These are phyloP conservation scores for Hartigia nigra DNA, from an alignment of 2,888 invertebrate genomes.

Conservation along the genomic window DNA sequence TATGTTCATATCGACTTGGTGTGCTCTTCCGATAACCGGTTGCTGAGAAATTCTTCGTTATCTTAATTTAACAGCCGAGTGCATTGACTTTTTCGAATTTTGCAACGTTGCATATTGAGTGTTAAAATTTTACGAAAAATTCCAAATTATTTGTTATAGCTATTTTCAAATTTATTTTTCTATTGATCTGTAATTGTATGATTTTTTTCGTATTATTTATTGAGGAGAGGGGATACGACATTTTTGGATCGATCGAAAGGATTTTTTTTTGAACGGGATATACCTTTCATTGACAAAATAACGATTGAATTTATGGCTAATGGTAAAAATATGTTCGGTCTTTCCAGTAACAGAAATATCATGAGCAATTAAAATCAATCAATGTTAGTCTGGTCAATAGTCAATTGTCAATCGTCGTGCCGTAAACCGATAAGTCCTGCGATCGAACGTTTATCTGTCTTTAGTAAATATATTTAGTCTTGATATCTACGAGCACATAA, in stretches of 20 bases:
- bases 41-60: background rate
- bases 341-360: background rate
- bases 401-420: conserved; percentile 20
- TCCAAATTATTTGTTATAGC: no score
- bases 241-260: no score
- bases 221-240: no score
- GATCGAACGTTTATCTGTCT: conserved; percentile 14
- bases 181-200: no score
- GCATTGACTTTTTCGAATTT: background rate
- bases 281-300: no score
- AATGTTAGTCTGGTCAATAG: conserved; percentile 36
- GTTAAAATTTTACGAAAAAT: background rate
- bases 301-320: no score
- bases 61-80: background rate
- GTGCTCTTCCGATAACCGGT: background rate
- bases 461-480: conserved; percentile 18
- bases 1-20: background rate
- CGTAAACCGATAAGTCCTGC: conserved; percentile 19
- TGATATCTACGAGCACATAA: background rate
- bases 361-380: conserved; percentile 28
- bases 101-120: background rate
- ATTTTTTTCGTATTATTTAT: no score
- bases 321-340: no score
- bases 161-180: no score
- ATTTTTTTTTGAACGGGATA: no score